Conservation (phyloP, 2,113 vertebrate genomes). For the Bufo bufo region DNA sequence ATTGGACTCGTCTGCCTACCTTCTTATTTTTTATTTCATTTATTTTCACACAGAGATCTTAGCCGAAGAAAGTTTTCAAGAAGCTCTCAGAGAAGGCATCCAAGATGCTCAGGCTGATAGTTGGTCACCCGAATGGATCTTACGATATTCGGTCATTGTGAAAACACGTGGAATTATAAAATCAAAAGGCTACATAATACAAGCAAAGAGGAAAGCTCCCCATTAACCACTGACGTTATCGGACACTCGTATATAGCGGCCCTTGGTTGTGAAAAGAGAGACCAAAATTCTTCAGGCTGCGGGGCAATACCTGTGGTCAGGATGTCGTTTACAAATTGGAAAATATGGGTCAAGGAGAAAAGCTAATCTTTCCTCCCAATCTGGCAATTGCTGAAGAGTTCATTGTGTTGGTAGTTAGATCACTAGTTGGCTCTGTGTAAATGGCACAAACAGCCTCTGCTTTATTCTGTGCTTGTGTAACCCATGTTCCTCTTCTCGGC, state of each 20-base stretch:
- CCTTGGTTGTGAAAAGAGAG: conserved; percentile 61
- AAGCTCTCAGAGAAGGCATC: conserved; percentile 83
- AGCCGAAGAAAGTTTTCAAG: conserved; percentile 87
- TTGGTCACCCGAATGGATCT: conserved; percentile 93
- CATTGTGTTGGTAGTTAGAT: background rate
- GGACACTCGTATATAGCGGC: conserved; percentile 29
- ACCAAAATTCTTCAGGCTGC: conserved; percentile 62
- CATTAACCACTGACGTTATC: conserved; percentile 64
- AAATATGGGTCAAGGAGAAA: background rate
- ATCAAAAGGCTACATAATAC: conserved; percentile 95
- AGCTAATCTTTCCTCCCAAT: background rate
- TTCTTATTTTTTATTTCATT: conserved; percentile 25
- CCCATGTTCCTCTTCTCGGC: background rate
- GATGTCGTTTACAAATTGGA: conserved; percentile 11
- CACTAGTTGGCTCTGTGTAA: background rate
- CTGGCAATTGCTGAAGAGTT: background rate
- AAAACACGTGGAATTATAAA: conserved; percentile 98
- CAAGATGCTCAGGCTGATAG: conserved; percentile 73
- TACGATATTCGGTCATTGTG: conserved; percentile 95
- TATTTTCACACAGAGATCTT: conserved; percentile 83
- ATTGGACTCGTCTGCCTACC: too few species aligned
- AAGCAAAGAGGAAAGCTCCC: conserved; percentile 80
- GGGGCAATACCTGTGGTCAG: background rate
- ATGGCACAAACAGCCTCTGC: background rate
- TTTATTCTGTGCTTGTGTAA: background rate